phyloP scores from a whole-genome alignment of 1,140 invertebrate species.

The Trichonephila clavata region DNA sequence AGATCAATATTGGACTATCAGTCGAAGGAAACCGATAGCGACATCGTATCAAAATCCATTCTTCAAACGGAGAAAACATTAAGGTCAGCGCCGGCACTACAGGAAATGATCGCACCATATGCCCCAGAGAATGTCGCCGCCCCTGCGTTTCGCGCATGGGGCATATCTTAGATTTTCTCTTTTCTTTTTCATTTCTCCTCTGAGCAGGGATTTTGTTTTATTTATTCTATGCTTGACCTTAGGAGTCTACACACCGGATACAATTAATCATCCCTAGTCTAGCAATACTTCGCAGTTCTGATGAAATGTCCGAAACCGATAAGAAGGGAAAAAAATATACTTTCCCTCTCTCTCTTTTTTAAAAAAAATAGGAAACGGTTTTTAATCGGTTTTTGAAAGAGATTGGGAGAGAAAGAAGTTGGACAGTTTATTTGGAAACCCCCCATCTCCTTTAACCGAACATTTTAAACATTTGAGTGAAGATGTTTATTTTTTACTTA shows the following conservation, averaged over 20 bases:
- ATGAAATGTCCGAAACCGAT: slow-evolving; percentile 58
- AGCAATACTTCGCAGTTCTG: slow-evolving; percentile 47
- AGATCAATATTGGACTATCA: slow-evolving; percentile 76
- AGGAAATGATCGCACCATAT: slow-evolving; percentile 75
- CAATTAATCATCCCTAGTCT: slow-evolving; percentile 74
- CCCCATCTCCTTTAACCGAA: no score
- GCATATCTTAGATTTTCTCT: slow-evolving; percentile 44
- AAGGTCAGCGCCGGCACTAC: slow-evolving; percentile 61
- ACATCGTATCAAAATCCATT: slow-evolving; percentile 76
- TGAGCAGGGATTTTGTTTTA: slow-evolving; percentile 48
- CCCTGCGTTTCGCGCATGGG: background rate
- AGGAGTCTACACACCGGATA: slow-evolving; percentile 58
- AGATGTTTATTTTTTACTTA: no score
- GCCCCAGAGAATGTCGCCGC: slow-evolving; percentile 39
- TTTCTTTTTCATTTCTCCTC: slow-evolving; percentile 42
- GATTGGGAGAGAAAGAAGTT: background rate
- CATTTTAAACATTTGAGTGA: no score
- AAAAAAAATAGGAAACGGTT: background rate
- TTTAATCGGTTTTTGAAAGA: slow-evolving; percentile 62
- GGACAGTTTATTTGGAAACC: background rate
- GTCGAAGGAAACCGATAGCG: slow-evolving; percentile 74
- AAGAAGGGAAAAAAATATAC: background rate
- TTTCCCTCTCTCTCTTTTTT: background rate
- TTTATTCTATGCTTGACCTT: slow-evolving; percentile 66
- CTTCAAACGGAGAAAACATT: slow-evolving; percentile 76